These are phyloP conservation scores for Trichonephila clavata DNA, from an alignment of 1,140 invertebrate species.

Conservation along the genomic window DNA sequence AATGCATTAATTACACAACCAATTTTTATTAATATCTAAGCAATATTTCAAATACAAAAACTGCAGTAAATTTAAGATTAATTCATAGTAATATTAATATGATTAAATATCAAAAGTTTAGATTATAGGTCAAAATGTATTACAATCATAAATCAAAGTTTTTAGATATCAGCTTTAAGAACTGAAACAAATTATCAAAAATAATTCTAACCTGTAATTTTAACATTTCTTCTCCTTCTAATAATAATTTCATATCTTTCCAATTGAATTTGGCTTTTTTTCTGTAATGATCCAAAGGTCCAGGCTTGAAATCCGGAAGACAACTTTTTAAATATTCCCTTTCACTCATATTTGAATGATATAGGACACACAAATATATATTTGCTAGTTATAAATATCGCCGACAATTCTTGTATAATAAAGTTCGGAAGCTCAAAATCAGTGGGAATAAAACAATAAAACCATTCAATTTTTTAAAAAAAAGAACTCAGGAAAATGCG, in stretches of 20 bases:
- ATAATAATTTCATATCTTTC: constrained; percentile 88
- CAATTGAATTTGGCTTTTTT: constrained; percentile 89
- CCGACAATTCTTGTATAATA: too few species aligned
- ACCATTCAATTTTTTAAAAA: background rate
- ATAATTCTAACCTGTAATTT: constrained; percentile 85
- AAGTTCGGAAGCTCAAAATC: too few species aligned
- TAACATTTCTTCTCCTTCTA: constrained; percentile 87
- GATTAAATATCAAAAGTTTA: too few species aligned
- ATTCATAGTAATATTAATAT: too few species aligned
- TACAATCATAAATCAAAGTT: too few species aligned
- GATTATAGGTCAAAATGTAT: too few species aligned
- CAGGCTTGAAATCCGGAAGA: constrained; percentile 79
- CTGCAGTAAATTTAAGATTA: too few species aligned
- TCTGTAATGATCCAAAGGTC: constrained; percentile 88
- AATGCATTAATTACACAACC: too few species aligned
- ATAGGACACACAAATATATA: background rate
- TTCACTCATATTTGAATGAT: constrained; percentile 7
- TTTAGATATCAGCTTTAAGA: too few species aligned
- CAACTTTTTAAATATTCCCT: constrained; percentile 33
- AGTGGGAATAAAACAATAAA: too few species aligned
- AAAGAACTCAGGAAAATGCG: background rate
- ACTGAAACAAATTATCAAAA: background rate
- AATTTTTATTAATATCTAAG: too few species aligned
- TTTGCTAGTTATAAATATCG: background rate
- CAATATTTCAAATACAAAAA: too few species aligned